These are phyloP conservation scores for Rhegmatorhina hoffmannsi DNA, from an alignment of 2,113 vertebrate species.

Conservation along the genomic window DNA sequence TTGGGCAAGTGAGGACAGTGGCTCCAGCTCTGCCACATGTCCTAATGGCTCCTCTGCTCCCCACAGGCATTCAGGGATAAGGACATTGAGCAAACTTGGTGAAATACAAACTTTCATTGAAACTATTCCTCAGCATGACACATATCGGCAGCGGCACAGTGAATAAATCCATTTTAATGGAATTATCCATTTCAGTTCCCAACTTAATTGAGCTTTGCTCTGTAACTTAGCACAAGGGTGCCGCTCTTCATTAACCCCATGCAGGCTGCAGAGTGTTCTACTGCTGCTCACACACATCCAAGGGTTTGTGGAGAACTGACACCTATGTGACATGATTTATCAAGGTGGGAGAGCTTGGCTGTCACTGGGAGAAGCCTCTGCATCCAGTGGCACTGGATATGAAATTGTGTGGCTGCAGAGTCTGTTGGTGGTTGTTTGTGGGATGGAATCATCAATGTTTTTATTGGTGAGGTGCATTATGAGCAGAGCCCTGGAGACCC, in stretches of 20 bases:
- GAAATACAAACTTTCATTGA: background rate
- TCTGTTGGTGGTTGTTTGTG: background rate
- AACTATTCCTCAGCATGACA: conserved; percentile 6
- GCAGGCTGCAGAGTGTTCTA: background rate
- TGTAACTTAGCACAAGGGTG: background rate
- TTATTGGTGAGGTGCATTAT: accelerated
- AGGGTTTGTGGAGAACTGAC: background rate
- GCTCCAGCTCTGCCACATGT: accelerated
- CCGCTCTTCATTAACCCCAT: conserved; percentile 28
- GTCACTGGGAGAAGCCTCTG: background rate
- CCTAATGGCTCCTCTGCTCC: accelerated
- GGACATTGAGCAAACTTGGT: background rate
- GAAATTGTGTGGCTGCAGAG: accelerated
- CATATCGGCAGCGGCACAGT: background rate
- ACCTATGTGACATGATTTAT: accelerated
- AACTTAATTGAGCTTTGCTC: conserved; percentile 45
- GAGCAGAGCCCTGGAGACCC: background rate
- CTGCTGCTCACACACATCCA: background rate
- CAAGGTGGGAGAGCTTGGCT: background rate
- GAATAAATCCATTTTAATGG: conserved; percentile 46
- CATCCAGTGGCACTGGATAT: accelerated
- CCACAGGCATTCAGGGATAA: accelerated
- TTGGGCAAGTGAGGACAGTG: accelerated
- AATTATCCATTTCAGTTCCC: conserved; percentile 62
- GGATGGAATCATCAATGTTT: background rate